A percentile compares a stretch with the other conserved stretches of the same genome.
Evolutionary conservation across 2,113 vertebrate species (phyloP).

Genomic region (Collichthys lucidus): DNA sequence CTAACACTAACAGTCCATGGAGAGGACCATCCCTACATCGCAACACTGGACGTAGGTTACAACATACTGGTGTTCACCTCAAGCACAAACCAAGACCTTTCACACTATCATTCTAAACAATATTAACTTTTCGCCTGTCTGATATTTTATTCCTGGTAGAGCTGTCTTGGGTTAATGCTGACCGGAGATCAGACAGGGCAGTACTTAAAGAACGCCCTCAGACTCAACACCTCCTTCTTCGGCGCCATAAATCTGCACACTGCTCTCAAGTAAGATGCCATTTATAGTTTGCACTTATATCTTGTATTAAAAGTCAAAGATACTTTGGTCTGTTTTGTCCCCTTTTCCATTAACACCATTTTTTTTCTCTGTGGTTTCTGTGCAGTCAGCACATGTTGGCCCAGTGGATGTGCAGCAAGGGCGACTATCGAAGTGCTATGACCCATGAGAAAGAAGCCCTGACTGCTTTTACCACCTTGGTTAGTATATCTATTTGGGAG

Average conservation of each 20-base stretch:
- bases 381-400: conserved; percentile 86
- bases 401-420: conserved; percentile 83
- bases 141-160: conserved; percentile 66
- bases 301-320: neutral
- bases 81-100: neutral
- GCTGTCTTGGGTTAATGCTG: conserved; percentile 85
- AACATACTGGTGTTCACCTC: neutral
- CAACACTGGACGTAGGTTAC: conserved; percentile 84
- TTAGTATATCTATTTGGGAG: conserved; percentile 56
- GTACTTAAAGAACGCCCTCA: conserved; percentile 84
- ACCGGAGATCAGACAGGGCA: conserved; percentile 76
- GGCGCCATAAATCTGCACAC: conserved; percentile 79
- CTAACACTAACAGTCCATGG: conserved; percentile 83
- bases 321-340: neutral
- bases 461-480: conserved; percentile 82
- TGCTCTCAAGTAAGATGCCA: conserved; percentile 81
- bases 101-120: neutral
- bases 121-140: neutral
- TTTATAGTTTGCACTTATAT: neutral
- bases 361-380: conserved; percentile 4
- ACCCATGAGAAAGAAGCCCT: conserved; percentile 86
- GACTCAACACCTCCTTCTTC: conserved; percentile 83
- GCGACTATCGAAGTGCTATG: conserved; percentile 86
- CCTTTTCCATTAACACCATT: conserved; percentile 5
- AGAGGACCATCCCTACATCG: conserved; percentile 86